A percentile compares a stretch with the other conserved stretches of the same genome.
Evolutionary conservation across 2,888 invertebrate genomes (phyloP).

Genomic region (Drosophila planitibia): DNA sequence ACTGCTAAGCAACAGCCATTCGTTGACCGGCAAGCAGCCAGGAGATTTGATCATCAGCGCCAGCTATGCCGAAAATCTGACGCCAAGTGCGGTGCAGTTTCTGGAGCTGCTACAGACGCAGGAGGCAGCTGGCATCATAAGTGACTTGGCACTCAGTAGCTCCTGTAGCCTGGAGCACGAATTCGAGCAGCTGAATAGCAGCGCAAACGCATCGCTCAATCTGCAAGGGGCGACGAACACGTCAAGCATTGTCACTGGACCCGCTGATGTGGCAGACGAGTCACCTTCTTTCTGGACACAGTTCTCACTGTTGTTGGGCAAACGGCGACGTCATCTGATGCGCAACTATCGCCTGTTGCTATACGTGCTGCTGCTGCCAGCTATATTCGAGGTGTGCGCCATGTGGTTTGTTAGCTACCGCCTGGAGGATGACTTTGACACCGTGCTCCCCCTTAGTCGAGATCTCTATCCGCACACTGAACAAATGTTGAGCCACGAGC

Average conservation of each 20-base stretch:
- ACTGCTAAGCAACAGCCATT: constrained; percentile 66
- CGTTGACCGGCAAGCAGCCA: constrained; percentile 45
- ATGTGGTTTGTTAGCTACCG: constrained; percentile 90
- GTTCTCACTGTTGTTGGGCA: constrained; percentile 86
- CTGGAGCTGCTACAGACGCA: constrained; percentile 85
- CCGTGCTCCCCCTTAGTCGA: constrained; percentile 86
- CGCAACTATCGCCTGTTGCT: constrained; percentile 87
- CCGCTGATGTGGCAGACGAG: constrained; percentile 58
- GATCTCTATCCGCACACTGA: constrained; percentile 86
- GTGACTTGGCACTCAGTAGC: constrained; percentile 87
- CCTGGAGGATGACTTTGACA: constrained; percentile 88
- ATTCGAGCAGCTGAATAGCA: constrained; percentile 85
- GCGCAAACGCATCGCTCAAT: constrained; percentile 26
- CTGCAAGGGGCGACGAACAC: constrained; percentile 12
- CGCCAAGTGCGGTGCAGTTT: constrained; percentile 65
- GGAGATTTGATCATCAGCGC: constrained; percentile 71
- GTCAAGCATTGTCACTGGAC: constrained; percentile 45
- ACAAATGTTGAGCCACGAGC: constrained; percentile 84
- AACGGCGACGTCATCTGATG: constrained; percentile 87
- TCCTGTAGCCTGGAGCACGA: constrained; percentile 89
- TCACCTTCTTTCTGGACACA: constrained; percentile 63
- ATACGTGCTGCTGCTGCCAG: constrained; percentile 87
- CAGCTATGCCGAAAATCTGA: constrained; percentile 72
- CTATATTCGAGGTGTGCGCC: constrained; percentile 88
- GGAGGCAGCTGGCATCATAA: constrained; percentile 84